phyloP scores from a whole-genome alignment of 2,797 vertebrate species.

The Enteromius paludinosus region DNA sequence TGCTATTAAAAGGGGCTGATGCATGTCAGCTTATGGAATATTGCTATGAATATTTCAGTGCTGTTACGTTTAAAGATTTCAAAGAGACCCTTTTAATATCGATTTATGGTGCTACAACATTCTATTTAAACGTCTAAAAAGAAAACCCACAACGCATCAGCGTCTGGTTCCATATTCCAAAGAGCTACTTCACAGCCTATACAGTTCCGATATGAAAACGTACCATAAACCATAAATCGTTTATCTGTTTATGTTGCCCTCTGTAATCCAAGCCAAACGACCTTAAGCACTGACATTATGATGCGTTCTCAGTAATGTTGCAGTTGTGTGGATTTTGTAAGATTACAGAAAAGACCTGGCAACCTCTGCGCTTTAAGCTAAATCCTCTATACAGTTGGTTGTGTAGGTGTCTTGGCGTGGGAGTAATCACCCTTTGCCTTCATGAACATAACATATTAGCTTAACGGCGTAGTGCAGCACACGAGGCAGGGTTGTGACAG shows the following conservation, averaged over 20 bases:
- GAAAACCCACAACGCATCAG: background rate
- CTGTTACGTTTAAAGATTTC: slow-evolving; percentile 16
- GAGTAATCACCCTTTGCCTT: slow-evolving; percentile 36
- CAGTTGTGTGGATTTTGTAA: slow-evolving; percentile 30
- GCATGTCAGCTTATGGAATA: slow-evolving; percentile 1
- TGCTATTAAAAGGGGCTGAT: background rate
- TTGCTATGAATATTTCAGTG: slow-evolving; percentile 19
- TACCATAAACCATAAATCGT: slow-evolving; percentile 30
- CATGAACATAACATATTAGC: slow-evolving; percentile 53
- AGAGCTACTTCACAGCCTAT: slow-evolving; percentile 15
- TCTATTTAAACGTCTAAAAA: slow-evolving; percentile 2
- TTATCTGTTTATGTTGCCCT: slow-evolving; percentile 17
- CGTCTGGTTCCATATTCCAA: slow-evolving; percentile 14
- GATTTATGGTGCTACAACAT: background rate
- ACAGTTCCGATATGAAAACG: background rate
- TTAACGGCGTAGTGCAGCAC: slow-evolving; percentile 53
- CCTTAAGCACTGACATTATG: slow-evolving; percentile 26
- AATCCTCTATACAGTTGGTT: slow-evolving; percentile 32
- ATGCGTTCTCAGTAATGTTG: slow-evolving; percentile 29
- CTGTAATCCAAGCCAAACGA: slow-evolving; percentile 40
- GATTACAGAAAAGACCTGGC: slow-evolving; percentile 33
- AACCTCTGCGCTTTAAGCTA: slow-evolving; percentile 30
- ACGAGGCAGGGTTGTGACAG: slow-evolving; percentile 58
- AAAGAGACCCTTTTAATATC: slow-evolving; percentile 16
- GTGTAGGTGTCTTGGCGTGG: slow-evolving; percentile 47